A percentile compares a stretch with the other conserved stretches of the same genome.
phyloP scores from a whole-genome alignment of 1,140 invertebrate genomes.

The Procambarus virginalis region DNA sequence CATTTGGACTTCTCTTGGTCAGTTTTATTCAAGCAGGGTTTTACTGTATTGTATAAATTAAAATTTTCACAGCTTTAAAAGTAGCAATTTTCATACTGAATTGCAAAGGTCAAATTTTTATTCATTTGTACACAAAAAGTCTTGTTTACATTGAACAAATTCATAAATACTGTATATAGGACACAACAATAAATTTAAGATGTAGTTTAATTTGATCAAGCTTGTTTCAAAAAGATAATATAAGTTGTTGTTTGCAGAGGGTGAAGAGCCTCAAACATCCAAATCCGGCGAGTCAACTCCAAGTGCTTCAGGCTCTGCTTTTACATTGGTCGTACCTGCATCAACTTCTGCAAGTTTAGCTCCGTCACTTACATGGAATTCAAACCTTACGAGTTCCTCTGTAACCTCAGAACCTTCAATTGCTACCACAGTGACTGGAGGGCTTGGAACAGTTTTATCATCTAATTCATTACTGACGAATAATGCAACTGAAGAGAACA shows the following conservation, averaged over 20 bases:
- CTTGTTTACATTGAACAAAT: too few species aligned
- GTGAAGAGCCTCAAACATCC: not conserved
- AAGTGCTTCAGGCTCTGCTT: not conserved
- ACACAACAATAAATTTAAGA: too few species aligned
- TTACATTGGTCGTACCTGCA: not conserved
- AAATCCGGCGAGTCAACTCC: not conserved
- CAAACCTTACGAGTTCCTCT: not conserved
- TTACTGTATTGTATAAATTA: too few species aligned
- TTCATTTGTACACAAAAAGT: too few species aligned
- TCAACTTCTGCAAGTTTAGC: not conserved
- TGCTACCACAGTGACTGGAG: not conserved
- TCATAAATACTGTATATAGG: too few species aligned
- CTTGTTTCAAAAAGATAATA: too few species aligned
- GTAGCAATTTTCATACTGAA: too few species aligned
- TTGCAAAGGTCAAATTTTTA: too few species aligned
- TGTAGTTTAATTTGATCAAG: too few species aligned
- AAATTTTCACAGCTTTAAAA: too few species aligned
- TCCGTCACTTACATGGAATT: not conserved
- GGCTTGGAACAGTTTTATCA: not conserved
- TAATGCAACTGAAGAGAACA: not conserved
- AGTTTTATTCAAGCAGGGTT: too few species aligned
- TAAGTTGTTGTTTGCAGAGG: not conserved
- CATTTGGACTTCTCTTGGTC: too few species aligned
- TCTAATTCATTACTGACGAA: not conserved
- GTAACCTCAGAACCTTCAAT: not conserved